These are phyloP conservation scores for Pseudochaenichthys georgianus DNA, from an alignment of 2,797 vertebrate genomes.

Conservation along the genomic window DNA sequence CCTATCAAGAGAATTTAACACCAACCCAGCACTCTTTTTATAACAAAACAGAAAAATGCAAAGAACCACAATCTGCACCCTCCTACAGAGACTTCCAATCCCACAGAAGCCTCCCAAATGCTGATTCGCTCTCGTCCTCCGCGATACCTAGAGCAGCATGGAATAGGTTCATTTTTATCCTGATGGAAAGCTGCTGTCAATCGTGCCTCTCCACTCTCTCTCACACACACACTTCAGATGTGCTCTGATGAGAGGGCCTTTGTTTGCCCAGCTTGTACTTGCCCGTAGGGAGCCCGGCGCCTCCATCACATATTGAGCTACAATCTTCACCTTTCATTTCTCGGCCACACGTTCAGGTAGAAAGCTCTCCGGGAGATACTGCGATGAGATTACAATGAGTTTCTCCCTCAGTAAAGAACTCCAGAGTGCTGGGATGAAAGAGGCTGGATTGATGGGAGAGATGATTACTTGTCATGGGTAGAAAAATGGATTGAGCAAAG, in stretches of 20 bases:
- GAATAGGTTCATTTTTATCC: conserved; percentile 68
- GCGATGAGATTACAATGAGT: conserved; percentile 84
- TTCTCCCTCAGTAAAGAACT: conserved; percentile 78
- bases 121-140: conserved; percentile 52
- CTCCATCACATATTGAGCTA: conserved; percentile 69
- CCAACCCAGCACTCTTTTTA: conserved; percentile 63
- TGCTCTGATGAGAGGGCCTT: conserved; percentile 74
- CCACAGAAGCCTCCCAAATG: conserved; percentile 56
- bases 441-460: conserved; percentile 82
- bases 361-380: conserved; percentile 79
- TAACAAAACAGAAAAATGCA: conserved; percentile 60
- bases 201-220: conserved; percentile 57
- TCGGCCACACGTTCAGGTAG: conserved; percentile 77
- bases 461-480: conserved; percentile 85
- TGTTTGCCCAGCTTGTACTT: conserved; percentile 73
- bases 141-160: conserved; percentile 35
- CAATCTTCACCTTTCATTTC: conserved; percentile 82
- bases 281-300: conserved; percentile 63
- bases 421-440: conserved; percentile 82
- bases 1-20: conserved; percentile 74
- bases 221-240: conserved; percentile 64
- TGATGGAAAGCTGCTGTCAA: conserved; percentile 73
- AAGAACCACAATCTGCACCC: conserved; percentile 57
- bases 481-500: conserved; percentile 80
- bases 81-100: conserved; percentile 66